Conservation (phyloP, 2,797 vertebrate genomes). For the Florisuga fusca region DNA sequence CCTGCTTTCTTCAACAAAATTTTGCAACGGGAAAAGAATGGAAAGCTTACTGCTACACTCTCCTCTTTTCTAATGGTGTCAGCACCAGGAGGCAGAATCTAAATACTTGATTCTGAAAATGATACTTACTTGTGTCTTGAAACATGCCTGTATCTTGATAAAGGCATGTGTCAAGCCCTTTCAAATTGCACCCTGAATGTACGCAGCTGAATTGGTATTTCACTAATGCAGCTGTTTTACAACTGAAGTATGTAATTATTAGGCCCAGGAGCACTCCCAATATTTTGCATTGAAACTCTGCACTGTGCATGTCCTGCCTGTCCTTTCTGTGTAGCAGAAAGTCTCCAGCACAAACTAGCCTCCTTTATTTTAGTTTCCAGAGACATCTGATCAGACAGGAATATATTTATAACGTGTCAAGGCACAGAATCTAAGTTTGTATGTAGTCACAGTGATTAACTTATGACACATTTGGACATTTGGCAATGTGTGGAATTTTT, state of each 20-base stretch:
- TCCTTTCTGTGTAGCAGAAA: not conserved
- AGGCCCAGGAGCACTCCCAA: not conserved
- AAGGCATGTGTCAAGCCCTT: not conserved
- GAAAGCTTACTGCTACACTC: not conserved
- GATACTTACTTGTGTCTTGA: not conserved
- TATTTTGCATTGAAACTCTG: not conserved
- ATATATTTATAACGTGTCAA: not conserved
- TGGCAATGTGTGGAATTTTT: not conserved
- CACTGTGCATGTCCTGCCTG: fast-evolving
- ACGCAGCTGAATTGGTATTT: not conserved
- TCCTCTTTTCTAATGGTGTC: not conserved
- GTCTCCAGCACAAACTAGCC: not conserved
- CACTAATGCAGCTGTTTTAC: not conserved
- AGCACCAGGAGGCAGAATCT: not conserved
- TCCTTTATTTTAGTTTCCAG: not conserved
- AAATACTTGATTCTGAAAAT: not conserved
- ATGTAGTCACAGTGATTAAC: not conserved
- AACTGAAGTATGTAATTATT: not conserved
- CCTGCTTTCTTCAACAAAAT: not conserved
- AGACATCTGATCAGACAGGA: not conserved
- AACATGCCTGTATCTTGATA: not conserved
- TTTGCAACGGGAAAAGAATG: not conserved
- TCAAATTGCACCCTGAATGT: not conserved
- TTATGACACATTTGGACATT: not conserved
- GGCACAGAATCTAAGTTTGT: not conserved